Percentiles rank a stretch among this genome's conserved stretches.
phyloP scores from a whole-genome alignment of 1,140 invertebrate species.

The Macrocentrus cingulum region DNA sequence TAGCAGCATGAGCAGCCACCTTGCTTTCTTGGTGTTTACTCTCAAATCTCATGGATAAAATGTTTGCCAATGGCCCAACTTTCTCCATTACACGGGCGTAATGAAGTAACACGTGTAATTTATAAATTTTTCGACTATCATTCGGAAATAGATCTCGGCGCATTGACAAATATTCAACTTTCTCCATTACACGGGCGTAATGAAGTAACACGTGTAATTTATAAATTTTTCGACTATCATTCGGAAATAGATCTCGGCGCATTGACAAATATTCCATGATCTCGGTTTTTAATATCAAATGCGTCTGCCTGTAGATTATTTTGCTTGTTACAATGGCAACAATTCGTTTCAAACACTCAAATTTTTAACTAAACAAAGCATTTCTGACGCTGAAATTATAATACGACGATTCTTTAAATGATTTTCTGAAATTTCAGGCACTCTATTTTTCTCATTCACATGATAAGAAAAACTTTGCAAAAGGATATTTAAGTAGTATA shows the following conservation, averaged over 20 bases:
- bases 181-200: slow-evolving; percentile 33
- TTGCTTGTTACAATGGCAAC: slow-evolving; percentile 20
- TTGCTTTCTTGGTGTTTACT: slow-evolving; percentile 38
- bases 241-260: slow-evolving; percentile 26
- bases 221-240: slow-evolving; percentile 28
- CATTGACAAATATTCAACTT: too few relatives aligned
- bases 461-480: neutral
- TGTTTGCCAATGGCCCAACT: slow-evolving; percentile 32
- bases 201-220: slow-evolving; percentile 40
- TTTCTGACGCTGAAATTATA: slow-evolving; percentile 35
- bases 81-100: too few relatives aligned
- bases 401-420: slow-evolving; percentile 28
- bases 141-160: too few relatives aligned
- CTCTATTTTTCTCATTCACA: slow-evolving; percentile 23
- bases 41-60: slow-evolving; percentile 38
- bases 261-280: slow-evolving; percentile 26
- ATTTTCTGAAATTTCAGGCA: slow-evolving; percentile 21
- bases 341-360: slow-evolving; percentile 29
- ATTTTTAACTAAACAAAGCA: slow-evolving; percentile 33
- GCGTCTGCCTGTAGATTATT: slow-evolving; percentile 1
- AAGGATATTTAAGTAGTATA: neutral
- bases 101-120: too few relatives aligned
- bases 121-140: too few relatives aligned
- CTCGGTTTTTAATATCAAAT: slow-evolving; percentile 6
- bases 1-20: slow-evolving; percentile 22